A percentile compares a stretch with the other conserved stretches of the same genome.
Evolutionary conservation across 2,113 vertebrate species (phyloP).

Genomic region (Campylomormyrus tamandua): DNA sequence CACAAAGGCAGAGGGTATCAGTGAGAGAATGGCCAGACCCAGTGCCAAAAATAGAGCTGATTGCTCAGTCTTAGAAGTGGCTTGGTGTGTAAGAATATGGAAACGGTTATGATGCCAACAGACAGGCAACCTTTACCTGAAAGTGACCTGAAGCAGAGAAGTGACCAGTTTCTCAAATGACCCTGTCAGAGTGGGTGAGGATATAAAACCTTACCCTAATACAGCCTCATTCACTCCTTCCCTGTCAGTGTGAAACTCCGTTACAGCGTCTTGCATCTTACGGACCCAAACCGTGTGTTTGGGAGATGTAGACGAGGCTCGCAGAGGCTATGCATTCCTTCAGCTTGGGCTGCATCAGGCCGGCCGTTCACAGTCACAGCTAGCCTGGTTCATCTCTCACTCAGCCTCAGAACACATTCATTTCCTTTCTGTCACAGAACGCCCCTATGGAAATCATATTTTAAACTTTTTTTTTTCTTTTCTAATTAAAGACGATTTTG

Average conservation of each 20-base stretch:
- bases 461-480: slow-evolving; percentile 43
- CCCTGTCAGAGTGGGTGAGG: not conserved
- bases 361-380: slow-evolving; percentile 25
- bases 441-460: slow-evolving; percentile 32
- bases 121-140: not conserved
- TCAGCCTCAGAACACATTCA: slow-evolving; percentile 50
- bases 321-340: not conserved
- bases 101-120: not conserved
- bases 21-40: not conserved
- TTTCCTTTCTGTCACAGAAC: slow-evolving; percentile 47
- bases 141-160: not conserved
- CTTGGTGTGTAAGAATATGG: not conserved
- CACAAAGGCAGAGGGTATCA: not conserved
- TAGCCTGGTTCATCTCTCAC: slow-evolving; percentile 40
- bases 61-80: not conserved
- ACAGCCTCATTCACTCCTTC: not conserved
- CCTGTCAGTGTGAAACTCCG: not conserved
- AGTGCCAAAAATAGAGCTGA: not conserved
- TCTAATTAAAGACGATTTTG: slow-evolving; percentile 71
- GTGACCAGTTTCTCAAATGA: not conserved
- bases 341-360: not conserved
- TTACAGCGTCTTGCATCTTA: not conserved
- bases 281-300: not conserved
- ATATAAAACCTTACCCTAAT: not conserved
- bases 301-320: not conserved